phyloP scores from a whole-genome alignment of 2,888 invertebrate genomes.

The Latrodectus elegans region DNA sequence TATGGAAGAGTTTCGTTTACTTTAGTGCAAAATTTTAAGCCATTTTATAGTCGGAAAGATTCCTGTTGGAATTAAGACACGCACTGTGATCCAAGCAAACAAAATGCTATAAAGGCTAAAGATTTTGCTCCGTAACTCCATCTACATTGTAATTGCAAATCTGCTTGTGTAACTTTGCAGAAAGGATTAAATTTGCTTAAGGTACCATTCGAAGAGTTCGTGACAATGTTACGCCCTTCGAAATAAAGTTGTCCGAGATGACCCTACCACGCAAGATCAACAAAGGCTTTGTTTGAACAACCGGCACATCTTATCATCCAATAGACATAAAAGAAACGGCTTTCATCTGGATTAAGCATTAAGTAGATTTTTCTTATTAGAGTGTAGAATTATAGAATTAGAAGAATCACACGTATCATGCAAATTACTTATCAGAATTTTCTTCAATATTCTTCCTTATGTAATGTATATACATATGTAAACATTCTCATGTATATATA shows the following conservation, averaged over 20 bases:
- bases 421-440: too few species aligned
- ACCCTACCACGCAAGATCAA: slow-evolving; percentile 29
- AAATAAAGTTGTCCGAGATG: slow-evolving; percentile 36
- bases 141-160: slow-evolving; percentile 56
- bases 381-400: too few species aligned
- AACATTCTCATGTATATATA: too few species aligned
- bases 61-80: not conserved
- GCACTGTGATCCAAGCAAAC: not conserved
- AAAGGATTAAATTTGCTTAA: slow-evolving; percentile 50
- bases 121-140: slow-evolving; percentile 14
- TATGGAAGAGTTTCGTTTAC: too few species aligned
- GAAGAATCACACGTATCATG: too few species aligned
- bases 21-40: too few species aligned
- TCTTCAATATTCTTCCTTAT: too few species aligned
- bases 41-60: not conserved
- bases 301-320: not conserved
- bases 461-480: too few species aligned
- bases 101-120: slow-evolving; percentile 43
- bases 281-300: slow-evolving; percentile 36
- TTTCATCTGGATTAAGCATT: too few species aligned
- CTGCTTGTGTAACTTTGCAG: slow-evolving; percentile 52
- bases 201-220: not conserved
- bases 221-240: slow-evolving; percentile 28
- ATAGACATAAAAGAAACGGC: too few species aligned
- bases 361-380: too few species aligned